These are phyloP conservation scores for chimpanzee (Pan troglodytes) DNA, from an alignment of 2,113 vertebrate genomes.

Conservation along the genomic window NHGRI_mPanTro3-v2.1_pri NC_072401.2:95155501-95156000, in stretches of 20 bases:
- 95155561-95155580: neutral
- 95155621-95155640: neutral
- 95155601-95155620: conserved; percentile 18
- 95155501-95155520: neutral
- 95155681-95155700: neutral
- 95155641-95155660: neutral
- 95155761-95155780: neutral
- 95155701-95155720: conserved; percentile 13
- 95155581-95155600: neutral
- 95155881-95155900: conserved; percentile 65
- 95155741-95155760: conserved; percentile 46
- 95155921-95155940: conserved; percentile 83
- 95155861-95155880: conserved; percentile 53
- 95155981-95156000: conserved; percentile 78
- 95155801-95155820: conserved; percentile 6
- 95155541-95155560: neutral
- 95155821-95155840: neutral
- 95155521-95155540: conserved; percentile 11
- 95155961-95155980: conserved; percentile 86
- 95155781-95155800: conserved; percentile 50
- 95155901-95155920: conserved; percentile 67
- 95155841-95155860: conserved; percentile 19
- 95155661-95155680: neutral
- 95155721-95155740: conserved; percentile 22
- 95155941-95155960: conserved; percentile 78